Evolutionary conservation across 2,888 invertebrate species (phyloP), one percentile per base, ranked within the genome.

Genomic region (Uropetala carovei): DNA sequence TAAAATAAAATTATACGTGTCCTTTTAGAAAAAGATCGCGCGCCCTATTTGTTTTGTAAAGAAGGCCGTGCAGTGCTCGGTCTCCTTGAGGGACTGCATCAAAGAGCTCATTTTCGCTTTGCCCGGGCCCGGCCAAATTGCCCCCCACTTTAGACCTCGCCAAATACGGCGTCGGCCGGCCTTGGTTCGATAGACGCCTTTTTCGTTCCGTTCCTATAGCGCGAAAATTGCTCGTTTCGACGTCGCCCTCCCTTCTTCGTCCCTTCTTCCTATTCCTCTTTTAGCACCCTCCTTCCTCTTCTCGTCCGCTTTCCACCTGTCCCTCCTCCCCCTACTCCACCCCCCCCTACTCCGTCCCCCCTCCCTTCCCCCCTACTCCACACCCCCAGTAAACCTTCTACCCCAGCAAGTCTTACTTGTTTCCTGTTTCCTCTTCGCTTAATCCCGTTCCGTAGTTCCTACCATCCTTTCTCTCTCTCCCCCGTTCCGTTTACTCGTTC

Each of bases 121-220:
- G 64, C 64, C 64, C 64, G 16, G 64, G 75, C 75, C 75, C n/a
- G 64, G 75, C 75, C 75, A 75, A 75, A 75, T 75, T 75, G 13
- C 75, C 75, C 43, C 75, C 18, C 75, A 11, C 75, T 75, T 11
- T 11, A 7, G 27, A 75, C 75, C 22, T 75, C 27, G 22, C 75
- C 22, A 75, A 75, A 27, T 13, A 27, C 75, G 64, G 18, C 64
- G 18, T 27, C 75, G 22, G 22, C 11, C 2, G 27, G 75, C 27
- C 75, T 75, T 75, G 22, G 68, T 22, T 68, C 22, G 9, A 75
- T 75, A 10, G 22, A 27, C 27, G 22, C 75, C 9, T 22, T 75
- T 68, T n/a, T 75, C 27, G 22, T 11, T 13, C 11, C 8, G 10
- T 27, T 68, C 68, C 18, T 3, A n/a, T n/a, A 13, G 9, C 27